Evolutionary conservation across 2,113 vertebrate species (phyloP), one percentile per base, ranked within the genome.

Genomic region (Halcyon senegalensis): DNA sequence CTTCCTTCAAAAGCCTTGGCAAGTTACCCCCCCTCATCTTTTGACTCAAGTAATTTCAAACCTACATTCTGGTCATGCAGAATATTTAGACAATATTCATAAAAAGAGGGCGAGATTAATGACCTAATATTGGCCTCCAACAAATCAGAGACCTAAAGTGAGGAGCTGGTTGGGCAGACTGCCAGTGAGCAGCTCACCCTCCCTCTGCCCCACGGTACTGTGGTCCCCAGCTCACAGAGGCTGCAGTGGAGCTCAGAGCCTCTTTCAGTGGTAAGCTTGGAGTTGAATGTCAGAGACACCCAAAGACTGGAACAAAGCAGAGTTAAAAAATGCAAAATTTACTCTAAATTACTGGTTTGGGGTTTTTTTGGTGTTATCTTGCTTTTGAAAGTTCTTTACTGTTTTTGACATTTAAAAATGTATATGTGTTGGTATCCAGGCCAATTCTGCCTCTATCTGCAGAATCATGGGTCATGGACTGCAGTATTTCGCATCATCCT

Each of bases 381-480:
- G 30, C 43, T 69, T 87, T 66, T 44, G 46, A 91, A 70, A 75
- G 7, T 8, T 55, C 46, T 51, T 58, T 28, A n/a, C 11, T 69
- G 4, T 8, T 89, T 84, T 68, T 69, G 72, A 51, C 23, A 25
- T 58, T 81, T 48, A 28, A 44, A 92, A 81, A 31, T 10, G 1
- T 39, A 20, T 53, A n/a, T 8, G 23, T 69, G 27, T 66, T 68
- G 77, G 60, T 92, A 84, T 43, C 12, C 37, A 70, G 43, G 84
- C 3, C 16, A 24, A 25, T 72, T 84, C 73, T 92, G 35, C 24
- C n/a, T 56, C 21, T 68, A 10, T 33, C n/a, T 67, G 76, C 35
- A 51, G 76, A 70, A 18, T n/a, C n/a, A 24, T 0, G 0, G 43
- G 59, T 25, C 1, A 0, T 0, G 5, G 23, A 28, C 30, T 25